Percentiles rank a stretch among this genome's conserved stretches.
phyloP scores from a whole-genome alignment of 1,140 invertebrate genomes.

The Caenorhabditis tropicalis region DNA sequence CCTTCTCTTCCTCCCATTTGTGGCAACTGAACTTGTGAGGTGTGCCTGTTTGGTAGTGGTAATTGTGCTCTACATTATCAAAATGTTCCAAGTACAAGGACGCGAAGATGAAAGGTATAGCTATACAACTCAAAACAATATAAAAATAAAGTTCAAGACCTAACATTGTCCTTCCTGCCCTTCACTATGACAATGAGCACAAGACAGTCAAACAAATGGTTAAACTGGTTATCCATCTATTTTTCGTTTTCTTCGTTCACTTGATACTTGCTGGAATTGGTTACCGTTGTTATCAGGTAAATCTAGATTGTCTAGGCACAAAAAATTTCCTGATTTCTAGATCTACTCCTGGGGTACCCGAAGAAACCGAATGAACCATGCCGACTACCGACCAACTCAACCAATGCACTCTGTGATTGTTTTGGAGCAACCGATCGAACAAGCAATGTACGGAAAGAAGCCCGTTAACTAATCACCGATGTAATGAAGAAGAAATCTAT shows the following conservation, averaged over 20 bases:
- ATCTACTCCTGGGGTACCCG: background rate
- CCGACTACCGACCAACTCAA: constrained; percentile 17
- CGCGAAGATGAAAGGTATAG: background rate
- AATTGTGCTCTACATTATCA: constrained; percentile 1
- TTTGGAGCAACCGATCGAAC: constrained; percentile 1
- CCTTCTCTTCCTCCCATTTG: constrained; percentile 9
- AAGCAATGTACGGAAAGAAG: constrained; percentile 39
- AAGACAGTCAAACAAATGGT: constrained; percentile 2
- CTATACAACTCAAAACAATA: background rate
- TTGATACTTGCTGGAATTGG: background rate
- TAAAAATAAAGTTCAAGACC: background rate
- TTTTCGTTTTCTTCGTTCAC: constrained; percentile 1
- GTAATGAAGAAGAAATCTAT: background rate
- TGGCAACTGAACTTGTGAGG: background rate
- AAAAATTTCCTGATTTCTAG: background rate
- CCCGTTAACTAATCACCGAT: background rate
- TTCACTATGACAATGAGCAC: constrained; percentile 36
- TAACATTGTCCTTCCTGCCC: constrained; percentile 7
- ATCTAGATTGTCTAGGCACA: background rate
- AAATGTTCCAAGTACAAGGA: constrained; percentile 20
- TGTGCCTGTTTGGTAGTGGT: background rate
- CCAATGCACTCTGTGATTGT: constrained; percentile 18
- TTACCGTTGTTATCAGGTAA: constrained; percentile 34
- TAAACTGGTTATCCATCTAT: background rate
- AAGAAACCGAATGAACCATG: constrained; percentile 2